Base-by-base conservation (phyloP, 2,113 vertebrate species). In the Narcine bancroftii region DNA sequence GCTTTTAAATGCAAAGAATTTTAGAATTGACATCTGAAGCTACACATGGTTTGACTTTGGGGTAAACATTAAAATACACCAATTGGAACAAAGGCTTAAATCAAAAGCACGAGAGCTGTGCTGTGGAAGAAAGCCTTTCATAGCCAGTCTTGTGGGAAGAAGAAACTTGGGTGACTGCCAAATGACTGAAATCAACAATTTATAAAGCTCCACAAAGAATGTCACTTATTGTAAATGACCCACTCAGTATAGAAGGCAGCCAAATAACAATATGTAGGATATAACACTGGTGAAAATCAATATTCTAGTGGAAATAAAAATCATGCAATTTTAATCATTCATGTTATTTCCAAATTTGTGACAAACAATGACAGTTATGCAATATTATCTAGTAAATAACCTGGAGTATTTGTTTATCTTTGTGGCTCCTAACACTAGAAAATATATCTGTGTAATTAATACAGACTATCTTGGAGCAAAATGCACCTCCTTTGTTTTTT, bases 51-150 rank as follows among this genome's bases (percentile, higher is more conserved):
- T 91, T 91, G 65, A 71, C 65, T 71, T 26, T 47, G 63, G 45
- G 89, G 89, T 91, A 69, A 91, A 69, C 89, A 91, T 91, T 91
- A 91, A 71, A 69, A 26, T 45, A 29, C 89, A 91, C 42, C 89
- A 91, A 71, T 71, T 91, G 42, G 63, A 91, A 91, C 89, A 91
- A 91, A 91, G 63, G 65, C 63, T 91, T 65, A 69, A 91, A 69
- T 91, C 89, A 91, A 91, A 91, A 60, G 60, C 53, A 65, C 21
- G 56, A 66, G 65, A 47, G 65, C 63, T 71, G 39, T 47, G 60
- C 89, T 91, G 36, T 91, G 39, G 65, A 91, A 91, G 65, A 69
- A 91, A 69, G 89, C 63, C 45, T 91, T 69, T 65, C 85, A 89
- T 24, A 89, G 56, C 85, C 53, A 66, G 56, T 65, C n/a, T 39